phyloP scores from a whole-genome alignment of 2,797 vertebrate species.

The Fundulus diaphanus region DNA sequence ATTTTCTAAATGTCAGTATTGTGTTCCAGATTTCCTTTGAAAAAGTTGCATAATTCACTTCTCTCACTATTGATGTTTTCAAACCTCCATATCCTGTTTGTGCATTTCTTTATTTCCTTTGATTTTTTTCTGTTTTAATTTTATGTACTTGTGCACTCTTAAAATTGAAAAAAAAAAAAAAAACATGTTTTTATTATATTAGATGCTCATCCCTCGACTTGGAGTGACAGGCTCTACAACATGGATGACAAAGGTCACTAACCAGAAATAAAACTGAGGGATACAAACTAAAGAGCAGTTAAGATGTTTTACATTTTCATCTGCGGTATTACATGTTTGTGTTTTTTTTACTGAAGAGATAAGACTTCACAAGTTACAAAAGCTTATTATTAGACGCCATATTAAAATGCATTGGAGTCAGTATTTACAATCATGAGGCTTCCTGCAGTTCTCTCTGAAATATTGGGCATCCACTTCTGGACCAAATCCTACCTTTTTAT shows the following conservation, averaged over 20 bases:
- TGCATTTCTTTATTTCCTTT: no score
- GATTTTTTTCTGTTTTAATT: no score
- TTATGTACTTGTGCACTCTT: not conserved
- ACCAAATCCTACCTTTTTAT: no score
- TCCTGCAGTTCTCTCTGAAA: not conserved
- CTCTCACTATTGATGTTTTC: not conserved
- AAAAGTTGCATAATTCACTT: not conserved
- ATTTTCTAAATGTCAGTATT: not conserved
- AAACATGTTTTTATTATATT: not conserved
- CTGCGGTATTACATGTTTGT: not conserved
- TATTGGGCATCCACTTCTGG: no score
- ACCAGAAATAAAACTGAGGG: not conserved
- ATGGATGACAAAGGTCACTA: not conserved
- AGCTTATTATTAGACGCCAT: not conserved
- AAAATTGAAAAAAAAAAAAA: no score
- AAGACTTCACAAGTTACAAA: not conserved
- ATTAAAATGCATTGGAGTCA: not conserved
- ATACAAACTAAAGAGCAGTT: not conserved
- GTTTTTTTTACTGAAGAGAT: not conserved
- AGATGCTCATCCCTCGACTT: not conserved
- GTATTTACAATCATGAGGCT: no score
- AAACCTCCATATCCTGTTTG: no score
- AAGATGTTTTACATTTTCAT: not conserved
- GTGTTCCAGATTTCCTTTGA: not conserved
- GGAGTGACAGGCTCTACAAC: not conserved